Evolutionary conservation across 2,888 invertebrate genomes (phyloP).

Genomic region (Hydraecia micacea): DNA sequence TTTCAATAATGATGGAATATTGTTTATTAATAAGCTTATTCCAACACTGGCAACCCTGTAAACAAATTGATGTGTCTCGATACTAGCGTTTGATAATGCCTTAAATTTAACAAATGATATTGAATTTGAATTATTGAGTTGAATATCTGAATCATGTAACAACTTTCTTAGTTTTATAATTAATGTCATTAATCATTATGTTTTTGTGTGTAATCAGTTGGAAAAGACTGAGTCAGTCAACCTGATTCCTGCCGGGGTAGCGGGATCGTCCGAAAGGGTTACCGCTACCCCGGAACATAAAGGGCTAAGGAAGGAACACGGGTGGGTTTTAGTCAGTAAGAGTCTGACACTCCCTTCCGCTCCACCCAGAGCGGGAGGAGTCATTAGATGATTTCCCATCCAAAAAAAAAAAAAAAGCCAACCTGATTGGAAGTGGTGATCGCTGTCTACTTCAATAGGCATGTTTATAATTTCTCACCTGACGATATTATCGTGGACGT

Average conservation of each 20-base stretch:
- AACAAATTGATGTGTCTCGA: constrained; percentile 52
- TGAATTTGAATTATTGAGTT: constrained; percentile 43
- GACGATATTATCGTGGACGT: no score
- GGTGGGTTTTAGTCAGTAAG: no score
- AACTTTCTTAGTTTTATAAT: constrained; percentile 30
- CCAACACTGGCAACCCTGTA: constrained; percentile 27
- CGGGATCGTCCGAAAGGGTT: no score
- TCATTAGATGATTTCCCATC: no score
- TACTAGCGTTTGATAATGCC: constrained; percentile 41
- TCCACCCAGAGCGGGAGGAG: no score
- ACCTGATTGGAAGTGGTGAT: background rate
- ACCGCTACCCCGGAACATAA: no score
- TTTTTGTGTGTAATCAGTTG: background rate
- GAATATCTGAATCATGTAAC: constrained; percentile 18
- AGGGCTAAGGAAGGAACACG: no score
- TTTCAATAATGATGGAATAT: background rate
- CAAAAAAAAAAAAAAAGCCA: no score
- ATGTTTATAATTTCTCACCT: background rate
- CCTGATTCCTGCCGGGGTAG: no score
- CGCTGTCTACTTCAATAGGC: background rate
- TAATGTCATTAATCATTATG: constrained; percentile 18
- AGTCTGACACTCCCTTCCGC: no score
- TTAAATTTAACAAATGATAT: constrained; percentile 51
- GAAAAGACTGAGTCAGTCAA: background rate
- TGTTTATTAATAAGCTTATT: background rate